Evolutionary conservation across 1,140 invertebrate species (phyloP), one percentile per base, ranked within the genome.

Genomic region (Pogonognathellus flavescens): DNA sequence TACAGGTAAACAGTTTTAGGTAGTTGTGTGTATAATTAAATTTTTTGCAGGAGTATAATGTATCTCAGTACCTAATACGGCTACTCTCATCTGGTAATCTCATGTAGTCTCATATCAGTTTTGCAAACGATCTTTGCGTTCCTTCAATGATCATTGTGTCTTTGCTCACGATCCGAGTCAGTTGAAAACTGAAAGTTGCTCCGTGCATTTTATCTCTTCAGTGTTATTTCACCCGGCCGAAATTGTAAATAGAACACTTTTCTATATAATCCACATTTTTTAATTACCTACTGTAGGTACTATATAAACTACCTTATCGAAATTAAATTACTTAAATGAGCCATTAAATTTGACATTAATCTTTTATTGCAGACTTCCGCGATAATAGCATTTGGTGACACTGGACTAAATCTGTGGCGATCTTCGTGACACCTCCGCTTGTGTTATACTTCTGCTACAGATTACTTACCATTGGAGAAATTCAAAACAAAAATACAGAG

Each of bases 101-200:
- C 20, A 66, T 66, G 25, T 66, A 41, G 31, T 41, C 31, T 66
- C 62, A 31, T 60, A 31, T 66, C 62, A 22, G 20, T 66, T 66
- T 76, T 76, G 31, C 70, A 49, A 76, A 41, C 16, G 22, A 49
- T 49, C 14, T 41, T 76, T 50, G 70, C 16, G n/a, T 76, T 76
- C 41, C 70, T 50, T 49, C 70, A 50, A 76, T 76, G 70, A 76
- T 76, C 70, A 76, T 76, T 76, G 31, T 49, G 22, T 76, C 41
- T 76, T 76, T 76, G 70, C 70, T 76, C 70, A 49, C 70, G 70
- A 76, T 76, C 70, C 70, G 70, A 76, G 70, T 31, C 31, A 76
- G 70, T 76, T 76, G 62, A 0, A 49, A 18, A 49, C 8, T 76
- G 31, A 76, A 50, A 7, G 41, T 76, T 76, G 31, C 70, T 76